Evolutionary conservation across 2,888 invertebrate genomes (phyloP).

Genomic region (Himalopsyche tibetana): DNA sequence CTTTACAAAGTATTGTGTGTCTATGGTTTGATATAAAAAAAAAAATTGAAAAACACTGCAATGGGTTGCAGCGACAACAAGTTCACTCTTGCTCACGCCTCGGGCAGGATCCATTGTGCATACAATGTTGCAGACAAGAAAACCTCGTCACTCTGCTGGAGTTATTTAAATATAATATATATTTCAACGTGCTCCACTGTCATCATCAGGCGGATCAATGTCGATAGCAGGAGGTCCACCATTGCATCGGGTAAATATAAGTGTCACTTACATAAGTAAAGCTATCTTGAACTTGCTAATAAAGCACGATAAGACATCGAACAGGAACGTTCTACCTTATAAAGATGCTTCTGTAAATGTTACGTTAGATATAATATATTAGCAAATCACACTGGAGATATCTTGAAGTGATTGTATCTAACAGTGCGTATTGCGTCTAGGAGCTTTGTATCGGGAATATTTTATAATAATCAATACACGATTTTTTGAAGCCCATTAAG

Average conservation of each 20-base stretch:
- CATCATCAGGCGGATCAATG: neutral
- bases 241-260: neutral
- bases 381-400: neutral
- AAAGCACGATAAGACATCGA: constrained; percentile 22
- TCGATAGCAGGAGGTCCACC: neutral
- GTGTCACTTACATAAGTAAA: neutral
- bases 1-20: too few species aligned
- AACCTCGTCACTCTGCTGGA: neutral
- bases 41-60: neutral
- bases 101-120: neutral
- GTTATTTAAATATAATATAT: neutral
- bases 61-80: neutral
- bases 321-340: neutral
- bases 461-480: too few species aligned
- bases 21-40: neutral
- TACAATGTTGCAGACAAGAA: constrained; percentile 7
- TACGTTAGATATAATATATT: neutral
- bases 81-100: constrained; percentile 1
- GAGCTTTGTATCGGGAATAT: neutral
- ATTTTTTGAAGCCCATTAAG: too few species aligned
- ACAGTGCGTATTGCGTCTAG: neutral
- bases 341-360: neutral
- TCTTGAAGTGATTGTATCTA: neutral
- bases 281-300: neutral
- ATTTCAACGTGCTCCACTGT: neutral